A percentile compares a stretch with the other conserved stretches of the same genome.
phyloP scores from a whole-genome alignment of 2,888 invertebrate species.

The Hofmannophila pseudospretella region DNA sequence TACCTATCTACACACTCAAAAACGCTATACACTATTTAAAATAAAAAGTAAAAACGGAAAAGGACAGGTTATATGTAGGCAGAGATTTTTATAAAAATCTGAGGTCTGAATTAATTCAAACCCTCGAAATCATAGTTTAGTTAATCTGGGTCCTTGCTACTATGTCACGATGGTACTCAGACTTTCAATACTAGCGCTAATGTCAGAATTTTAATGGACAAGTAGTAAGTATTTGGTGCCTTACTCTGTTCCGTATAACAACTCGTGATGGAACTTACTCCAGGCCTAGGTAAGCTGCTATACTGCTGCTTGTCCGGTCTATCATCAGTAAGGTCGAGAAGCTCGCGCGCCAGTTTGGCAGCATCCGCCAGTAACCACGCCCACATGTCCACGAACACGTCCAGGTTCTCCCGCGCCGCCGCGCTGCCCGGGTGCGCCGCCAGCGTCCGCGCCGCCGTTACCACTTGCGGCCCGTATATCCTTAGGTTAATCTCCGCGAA shows the following conservation, averaged over 20 bases:
- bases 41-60: no score
- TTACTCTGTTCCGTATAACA: no score
- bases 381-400: constrained; percentile 97
- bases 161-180: no score
- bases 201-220: no score
- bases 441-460: constrained; percentile 95
- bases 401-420: constrained; percentile 97
- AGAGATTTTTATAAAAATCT: no score
- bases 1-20: background rate
- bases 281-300: constrained; percentile 95
- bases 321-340: constrained; percentile 86
- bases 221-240: no score
- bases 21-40: no score
- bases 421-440: constrained; percentile 95
- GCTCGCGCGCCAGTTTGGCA: constrained; percentile 92
- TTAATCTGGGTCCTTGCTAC: no score
- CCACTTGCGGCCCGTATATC: constrained; percentile 96
- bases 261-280: constrained; percentile 84
- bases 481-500: constrained; percentile 97
- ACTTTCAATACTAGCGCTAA: no score
- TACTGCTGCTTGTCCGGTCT: constrained; percentile 79
- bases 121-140: no score
- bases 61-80: no score
- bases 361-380: constrained; percentile 95
- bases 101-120: no score